Base-by-base conservation (phyloP, 2,113 vertebrate genomes). In the Cottus gobio region DNA sequence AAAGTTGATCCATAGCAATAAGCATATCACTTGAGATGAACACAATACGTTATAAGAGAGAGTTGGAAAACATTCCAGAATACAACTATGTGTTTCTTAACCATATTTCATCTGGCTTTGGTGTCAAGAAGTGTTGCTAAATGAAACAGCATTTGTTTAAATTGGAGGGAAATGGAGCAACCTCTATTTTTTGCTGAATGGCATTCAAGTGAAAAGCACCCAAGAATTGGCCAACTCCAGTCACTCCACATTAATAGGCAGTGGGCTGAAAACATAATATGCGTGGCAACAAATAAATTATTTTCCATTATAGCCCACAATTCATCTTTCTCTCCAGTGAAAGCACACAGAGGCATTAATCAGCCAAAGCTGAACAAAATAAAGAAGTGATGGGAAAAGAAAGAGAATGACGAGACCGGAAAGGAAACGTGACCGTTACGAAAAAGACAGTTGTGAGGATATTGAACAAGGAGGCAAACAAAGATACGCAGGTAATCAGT, bases 21-120 rank as follows among this genome's bases (percentile, higher is more conserved):
- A 77, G 70, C 79, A 77, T 48, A 70, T 78, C 60, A 54, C 77
- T 54, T 69, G 28, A 73, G 67, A 77, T 48, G 52, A 83, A 82
- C 52, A 71, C 20, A 80, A 30, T 39, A n/a, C 80, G 39, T 80
- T 76, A 85, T 52, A 52, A 57, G 57, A 77, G 68, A 80, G 72
- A 82, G 79, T 82, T 83, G 79, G 79, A 79, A 65, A 76, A 78
- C 54, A 67, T 44, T 87, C 81, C 69, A 84, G 82, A 62, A 69
- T 79, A 71, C 82, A 52, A 44, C 56, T 52, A 44, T 63, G 64
- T 42, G 67, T 81, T 73, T 83, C 66, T 75, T 12, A 48, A 31
- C 30, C 66, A 72, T 28, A 80, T 52, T 73, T 54, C 22, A 68
- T 68, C 58, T 87, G 82, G 80, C 79, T 80, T 54, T 9, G 57